Evolutionary conservation across 1,140 invertebrate species (phyloP), one percentile per base, ranked within the genome.

Genomic region (Vanessa atalanta): DNA sequence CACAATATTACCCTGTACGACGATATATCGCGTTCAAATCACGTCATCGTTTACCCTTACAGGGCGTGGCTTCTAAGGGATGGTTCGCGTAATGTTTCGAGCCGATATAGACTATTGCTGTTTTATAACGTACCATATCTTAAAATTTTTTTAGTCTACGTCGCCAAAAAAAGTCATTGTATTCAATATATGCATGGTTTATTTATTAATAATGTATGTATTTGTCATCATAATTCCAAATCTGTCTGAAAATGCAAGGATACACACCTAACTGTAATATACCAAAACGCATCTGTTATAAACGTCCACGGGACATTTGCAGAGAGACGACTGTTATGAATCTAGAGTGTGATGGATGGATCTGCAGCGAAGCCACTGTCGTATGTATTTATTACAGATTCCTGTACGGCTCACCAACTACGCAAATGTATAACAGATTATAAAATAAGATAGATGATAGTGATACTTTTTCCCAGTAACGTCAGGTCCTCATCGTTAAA

Each of bases 281-380:
- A 83, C 78, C 79, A 77, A 72, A 81, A 79, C 83, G 80, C 83
- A 88, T 88, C 80, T 86, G 82, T 88, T 88, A 86, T 88, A 83
- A 80, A 73, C 78, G 82, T 83, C 79, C 79, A 85, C 77, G 82
- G 81, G 82, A 85, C 88, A 83, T 87, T 81, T 84, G 86, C 82
- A 83, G 80, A 72, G 82, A 83, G 83, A 78, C 78, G 84, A 84
- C 87, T 83, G 84, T 89, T 89, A 90, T 91, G 89, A 89, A 86
- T 88, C 83, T 79, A 82, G 88, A 86, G 83, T 77, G 78, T 90
- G 89, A 90, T 90, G 88, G 89, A 89, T 89, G 87, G 87, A 80
- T 83, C 77, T 83, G 73, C 79, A 79, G 68, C 81, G 76, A 68
- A 79, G 74, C 79, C 70, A 74, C 77, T 81, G 79, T 79, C 76